Evolutionary conservation across 1,140 invertebrate genomes (phyloP).

Genomic region (Chelonus insularis): DNA sequence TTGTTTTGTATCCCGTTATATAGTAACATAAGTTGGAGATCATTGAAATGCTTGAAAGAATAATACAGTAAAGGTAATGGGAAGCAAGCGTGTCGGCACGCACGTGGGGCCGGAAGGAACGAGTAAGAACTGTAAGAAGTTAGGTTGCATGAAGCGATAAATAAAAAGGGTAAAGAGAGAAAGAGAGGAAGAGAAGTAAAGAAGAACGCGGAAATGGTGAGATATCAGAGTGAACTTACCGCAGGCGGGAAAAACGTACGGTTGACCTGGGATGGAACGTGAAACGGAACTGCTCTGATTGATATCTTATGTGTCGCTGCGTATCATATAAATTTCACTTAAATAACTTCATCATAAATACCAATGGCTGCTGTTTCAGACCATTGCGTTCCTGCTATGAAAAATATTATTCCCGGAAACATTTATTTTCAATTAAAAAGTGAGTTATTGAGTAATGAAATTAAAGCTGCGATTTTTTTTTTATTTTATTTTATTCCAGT

Average conservation of each 20-base stretch:
- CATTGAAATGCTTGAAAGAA: constrained; percentile 12
- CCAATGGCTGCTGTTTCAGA: no score
- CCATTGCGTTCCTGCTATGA: no score
- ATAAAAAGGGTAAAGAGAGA: constrained; percentile 29
- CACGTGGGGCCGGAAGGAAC: constrained; percentile 26
- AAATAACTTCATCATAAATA: not conserved
- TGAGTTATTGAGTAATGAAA: no score
- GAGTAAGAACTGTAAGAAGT: constrained; percentile 33
- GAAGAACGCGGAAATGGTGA: constrained; percentile 37
- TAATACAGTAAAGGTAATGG: constrained; percentile 11
- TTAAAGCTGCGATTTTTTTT: no score
- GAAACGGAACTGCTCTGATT: constrained; percentile 34
- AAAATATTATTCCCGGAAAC: no score
- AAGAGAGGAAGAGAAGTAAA: not conserved
- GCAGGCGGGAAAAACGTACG: constrained; percentile 33
- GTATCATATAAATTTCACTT: not conserved
- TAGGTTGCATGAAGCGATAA: constrained; percentile 43
- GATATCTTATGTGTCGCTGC: constrained; percentile 1
- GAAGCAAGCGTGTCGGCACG: constrained; percentile 19
- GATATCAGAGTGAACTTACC: constrained; percentile 28
- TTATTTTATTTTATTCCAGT: no score
- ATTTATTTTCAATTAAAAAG: no score
- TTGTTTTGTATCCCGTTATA: not conserved
- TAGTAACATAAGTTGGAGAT: constrained; percentile 4
- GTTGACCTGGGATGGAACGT: constrained; percentile 39